Percentiles rank a stretch among this genome's conserved stretches.
These are phyloP conservation scores for Drosophila nasuta DNA, from an alignment of 1,140 invertebrate genomes.

Conservation along the genomic window DNA sequence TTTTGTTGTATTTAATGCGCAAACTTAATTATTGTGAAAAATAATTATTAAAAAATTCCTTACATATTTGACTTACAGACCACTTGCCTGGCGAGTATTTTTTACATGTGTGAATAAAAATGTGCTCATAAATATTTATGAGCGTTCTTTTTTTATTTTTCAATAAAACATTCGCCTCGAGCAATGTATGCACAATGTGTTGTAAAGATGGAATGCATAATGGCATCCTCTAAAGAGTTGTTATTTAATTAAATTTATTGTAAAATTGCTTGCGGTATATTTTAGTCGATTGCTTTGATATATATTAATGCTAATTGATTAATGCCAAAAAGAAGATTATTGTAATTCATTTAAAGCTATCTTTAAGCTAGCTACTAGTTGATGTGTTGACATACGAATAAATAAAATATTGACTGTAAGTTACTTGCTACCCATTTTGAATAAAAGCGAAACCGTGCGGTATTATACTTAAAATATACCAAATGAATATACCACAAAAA, in stretches of 20 bases:
- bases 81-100: background rate
- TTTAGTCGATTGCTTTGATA: background rate
- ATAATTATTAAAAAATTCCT: constrained; percentile 5
- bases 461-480: no score
- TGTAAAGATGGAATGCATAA: background rate
- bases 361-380: no score
- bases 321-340: no score
- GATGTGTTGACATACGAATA: no score
- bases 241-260: no score
- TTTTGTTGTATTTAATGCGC: background rate
- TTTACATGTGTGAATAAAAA: constrained; percentile 8
- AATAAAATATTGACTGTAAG: no score
- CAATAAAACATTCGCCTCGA: background rate
- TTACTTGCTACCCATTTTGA: no score
- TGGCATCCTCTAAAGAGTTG: background rate
- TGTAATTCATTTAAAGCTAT: no score
- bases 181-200: background rate
- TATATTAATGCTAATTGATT: no score
- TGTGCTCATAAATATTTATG: constrained; percentile 1
- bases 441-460: no score
- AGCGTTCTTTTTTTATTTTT: background rate
- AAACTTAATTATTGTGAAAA: constrained; percentile 15
- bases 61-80: constrained; percentile 10
- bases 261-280: no score
- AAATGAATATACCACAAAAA: no score